Conservation (phyloP, 2,888 invertebrate genomes). For the Luffia ferchaultella region DNA sequence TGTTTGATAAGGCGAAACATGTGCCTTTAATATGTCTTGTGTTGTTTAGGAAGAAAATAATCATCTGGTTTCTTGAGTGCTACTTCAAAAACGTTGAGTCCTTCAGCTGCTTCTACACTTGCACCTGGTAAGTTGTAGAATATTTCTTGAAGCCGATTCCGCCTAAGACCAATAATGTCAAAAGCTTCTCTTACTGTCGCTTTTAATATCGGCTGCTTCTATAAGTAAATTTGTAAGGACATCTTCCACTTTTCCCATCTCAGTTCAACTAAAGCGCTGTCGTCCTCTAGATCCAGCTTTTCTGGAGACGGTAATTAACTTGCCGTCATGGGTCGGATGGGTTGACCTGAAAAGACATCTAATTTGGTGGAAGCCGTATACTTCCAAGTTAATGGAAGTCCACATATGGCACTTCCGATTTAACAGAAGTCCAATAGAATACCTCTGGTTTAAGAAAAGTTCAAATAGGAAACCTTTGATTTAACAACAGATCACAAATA, state of each 20-base stretch:
- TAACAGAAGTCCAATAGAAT: background rate
- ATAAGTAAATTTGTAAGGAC: constrained; percentile 19
- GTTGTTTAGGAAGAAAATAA: constrained; percentile 23
- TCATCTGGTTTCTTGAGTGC: constrained; percentile 18
- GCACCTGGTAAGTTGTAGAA: constrained; percentile 4
- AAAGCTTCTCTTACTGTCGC: constrained; percentile 2
- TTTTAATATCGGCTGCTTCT: constrained; percentile 16
- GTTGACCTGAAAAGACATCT: constrained; percentile 1
- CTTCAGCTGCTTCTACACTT: constrained; percentile 1
- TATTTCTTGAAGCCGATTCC: constrained; percentile 5
- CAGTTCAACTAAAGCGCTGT: constrained; percentile 16
- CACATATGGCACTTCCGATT: background rate
- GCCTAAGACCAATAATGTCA: constrained; percentile 3
- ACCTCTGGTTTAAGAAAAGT: too few relatives aligned
- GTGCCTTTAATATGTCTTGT: constrained; percentile 14
- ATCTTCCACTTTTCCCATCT: constrained; percentile 21
- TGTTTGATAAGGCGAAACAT: constrained; percentile 21
- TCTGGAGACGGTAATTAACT: background rate
- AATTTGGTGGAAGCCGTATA: background rate
- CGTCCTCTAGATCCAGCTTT: too few relatives aligned
- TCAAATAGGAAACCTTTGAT: too few relatives aligned
- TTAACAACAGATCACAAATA: too few relatives aligned
- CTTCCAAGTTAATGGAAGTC: background rate
- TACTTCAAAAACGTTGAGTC: too few relatives aligned
- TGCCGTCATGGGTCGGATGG: background rate